A percentile compares a stretch with the other conserved stretches of the same genome.
Evolutionary conservation across 2,888 invertebrate genomes (phyloP).

Genomic region (Pachycephus smyrnensis): DNA sequence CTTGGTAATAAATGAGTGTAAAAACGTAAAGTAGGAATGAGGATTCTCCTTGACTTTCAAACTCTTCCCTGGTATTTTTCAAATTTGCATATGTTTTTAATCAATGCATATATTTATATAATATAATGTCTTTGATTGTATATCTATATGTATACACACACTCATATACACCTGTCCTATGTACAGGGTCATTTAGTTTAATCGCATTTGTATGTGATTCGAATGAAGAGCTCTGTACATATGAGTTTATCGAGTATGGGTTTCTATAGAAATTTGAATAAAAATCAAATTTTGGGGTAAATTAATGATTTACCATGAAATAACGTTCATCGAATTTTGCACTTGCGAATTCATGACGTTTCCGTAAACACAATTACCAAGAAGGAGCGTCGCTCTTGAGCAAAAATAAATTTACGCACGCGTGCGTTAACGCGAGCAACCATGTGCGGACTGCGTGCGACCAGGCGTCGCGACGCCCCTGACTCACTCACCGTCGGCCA

Average conservation of each 20-base stretch:
- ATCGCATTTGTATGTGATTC: neutral
- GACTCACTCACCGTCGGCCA: constrained; percentile 33
- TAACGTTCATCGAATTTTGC: neutral
- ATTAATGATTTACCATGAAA: neutral
- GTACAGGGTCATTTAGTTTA: neutral
- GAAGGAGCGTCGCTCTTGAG: neutral
- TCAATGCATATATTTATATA: neutral
- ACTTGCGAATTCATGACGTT: neutral
- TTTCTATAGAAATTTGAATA: neutral
- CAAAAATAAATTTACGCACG: constrained; percentile 38
- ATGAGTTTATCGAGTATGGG: neutral
- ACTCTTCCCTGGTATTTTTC: neutral
- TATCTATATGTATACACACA: too few species aligned
- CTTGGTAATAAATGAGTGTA: neutral
- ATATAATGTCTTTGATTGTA: neutral
- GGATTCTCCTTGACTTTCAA: neutral
- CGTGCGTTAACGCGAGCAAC: neutral
- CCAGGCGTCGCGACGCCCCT: constrained; percentile 12
- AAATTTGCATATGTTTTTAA: neutral
- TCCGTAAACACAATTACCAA: constrained; percentile 7
- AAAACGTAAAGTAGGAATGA: neutral
- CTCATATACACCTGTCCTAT: neutral
- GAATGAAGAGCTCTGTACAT: neutral
- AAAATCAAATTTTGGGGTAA: neutral
- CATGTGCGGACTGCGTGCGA: neutral